These are phyloP conservation scores for Setophaga kirtlandii DNA, from an alignment of 2,113 vertebrate species.

Conservation along the genomic window DNA sequence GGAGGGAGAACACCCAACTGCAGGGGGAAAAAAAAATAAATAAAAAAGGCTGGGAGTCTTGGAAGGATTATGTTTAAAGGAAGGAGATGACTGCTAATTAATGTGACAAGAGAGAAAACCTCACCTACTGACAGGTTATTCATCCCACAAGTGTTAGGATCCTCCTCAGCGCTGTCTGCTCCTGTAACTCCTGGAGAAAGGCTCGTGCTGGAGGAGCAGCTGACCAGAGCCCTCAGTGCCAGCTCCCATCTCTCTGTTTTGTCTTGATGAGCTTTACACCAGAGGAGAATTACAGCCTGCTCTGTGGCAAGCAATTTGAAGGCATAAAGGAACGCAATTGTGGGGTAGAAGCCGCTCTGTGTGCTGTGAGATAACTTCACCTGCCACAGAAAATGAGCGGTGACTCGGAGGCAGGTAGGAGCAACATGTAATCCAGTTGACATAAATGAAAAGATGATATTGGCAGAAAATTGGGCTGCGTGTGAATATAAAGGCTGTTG, in stretches of 20 bases:
- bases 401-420: constrained; percentile 29
- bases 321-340: not conserved
- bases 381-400: constrained; percentile 7
- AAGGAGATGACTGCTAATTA: constrained; percentile 33
- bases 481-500: not conserved
- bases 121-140: constrained; percentile 36
- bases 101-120: not conserved
- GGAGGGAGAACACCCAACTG: not conserved
- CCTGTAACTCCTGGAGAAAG: not conserved
- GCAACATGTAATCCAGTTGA: constrained; percentile 39
- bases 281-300: not conserved
- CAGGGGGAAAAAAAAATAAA: not conserved
- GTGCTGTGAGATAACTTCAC: not conserved
- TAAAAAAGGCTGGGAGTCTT: not conserved
- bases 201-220: not conserved
- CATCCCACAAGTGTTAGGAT: not conserved
- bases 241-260: not conserved
- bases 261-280: not conserved
- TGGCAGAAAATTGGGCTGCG: not conserved
- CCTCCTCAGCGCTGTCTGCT: not conserved
- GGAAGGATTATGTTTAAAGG: constrained; percentile 29
- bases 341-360: not conserved
- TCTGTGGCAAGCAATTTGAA: not conserved
- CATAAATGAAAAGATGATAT: not conserved
- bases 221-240: not conserved